These are phyloP conservation scores for Anguilla obscura DNA, from an alignment of 2,797 vertebrate species.

Conservation along the genomic window DNA sequence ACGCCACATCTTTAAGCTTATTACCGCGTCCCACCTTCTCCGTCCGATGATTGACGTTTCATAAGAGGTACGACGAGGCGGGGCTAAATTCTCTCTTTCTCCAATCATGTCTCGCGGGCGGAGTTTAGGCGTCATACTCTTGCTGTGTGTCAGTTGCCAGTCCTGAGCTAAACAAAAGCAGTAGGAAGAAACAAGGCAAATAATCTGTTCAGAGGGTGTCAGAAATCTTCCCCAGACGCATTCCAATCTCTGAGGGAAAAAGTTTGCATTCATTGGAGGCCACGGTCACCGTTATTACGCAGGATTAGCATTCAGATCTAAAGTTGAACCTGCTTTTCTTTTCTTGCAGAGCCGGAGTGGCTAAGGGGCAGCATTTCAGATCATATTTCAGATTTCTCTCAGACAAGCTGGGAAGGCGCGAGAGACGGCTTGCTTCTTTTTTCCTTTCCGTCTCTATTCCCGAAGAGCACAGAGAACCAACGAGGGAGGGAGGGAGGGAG, in stretches of 20 bases:
- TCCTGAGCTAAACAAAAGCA: conserved; percentile 83
- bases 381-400: conserved; percentile 69
- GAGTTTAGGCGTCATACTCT: conserved; percentile 61
- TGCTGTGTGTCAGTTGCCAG: conserved; percentile 69
- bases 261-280: conserved; percentile 47
- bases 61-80: conserved; percentile 65
- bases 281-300: conserved; percentile 45
- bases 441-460: conserved; percentile 41
- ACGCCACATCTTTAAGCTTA: conserved; percentile 52
- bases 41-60: conserved; percentile 66
- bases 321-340: conserved; percentile 53
- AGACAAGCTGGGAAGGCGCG: conserved; percentile 67
- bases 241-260: conserved; percentile 41
- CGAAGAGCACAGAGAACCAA: conserved; percentile 20
- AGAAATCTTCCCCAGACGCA: conserved; percentile 43
- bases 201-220: conserved; percentile 57
- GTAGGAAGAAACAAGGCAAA: conserved; percentile 70
- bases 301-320: conserved; percentile 47
- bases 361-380: conserved; percentile 72
- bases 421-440: conserved; percentile 57
- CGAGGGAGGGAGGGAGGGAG: conserved; percentile 4
- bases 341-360: conserved; percentile 56
- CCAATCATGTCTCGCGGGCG: conserved; percentile 68
- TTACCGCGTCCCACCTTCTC: conserved; percentile 60
- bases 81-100: conserved; percentile 63